A percentile compares a stretch with the other conserved stretches of the same genome.
Conservation (phyloP, 2,888 invertebrate genomes). For the Cremastinae sp. region DNA sequence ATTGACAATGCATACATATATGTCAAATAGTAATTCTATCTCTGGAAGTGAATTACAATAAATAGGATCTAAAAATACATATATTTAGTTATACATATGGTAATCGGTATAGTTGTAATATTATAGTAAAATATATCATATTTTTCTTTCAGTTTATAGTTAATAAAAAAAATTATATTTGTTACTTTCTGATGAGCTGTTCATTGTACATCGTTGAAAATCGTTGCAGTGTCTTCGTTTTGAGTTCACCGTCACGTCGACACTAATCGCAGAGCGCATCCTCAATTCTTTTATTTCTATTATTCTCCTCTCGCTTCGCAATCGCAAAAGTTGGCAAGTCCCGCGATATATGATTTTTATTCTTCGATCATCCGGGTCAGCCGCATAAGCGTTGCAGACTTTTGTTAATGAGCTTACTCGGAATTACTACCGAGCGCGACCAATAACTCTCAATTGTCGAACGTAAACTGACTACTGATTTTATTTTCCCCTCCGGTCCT, state of each 20-base stretch:
- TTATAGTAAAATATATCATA: no score
- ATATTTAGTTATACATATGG: no score
- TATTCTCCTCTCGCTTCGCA: slow-evolving; percentile 22
- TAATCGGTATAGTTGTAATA: no score
- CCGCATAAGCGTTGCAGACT: slow-evolving; percentile 25
- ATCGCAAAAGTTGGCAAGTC: slow-evolving; percentile 30
- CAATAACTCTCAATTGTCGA: neutral
- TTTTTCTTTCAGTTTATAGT: no score
- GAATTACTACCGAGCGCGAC: neutral
- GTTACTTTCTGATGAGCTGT: no score
- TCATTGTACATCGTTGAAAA: neutral
- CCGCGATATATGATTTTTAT: slow-evolving; percentile 32
- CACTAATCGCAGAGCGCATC: slow-evolving; percentile 51
- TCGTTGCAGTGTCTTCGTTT: slow-evolving; percentile 40
- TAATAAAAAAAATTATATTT: no score
- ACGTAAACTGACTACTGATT: neutral
- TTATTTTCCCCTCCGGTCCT: no score
- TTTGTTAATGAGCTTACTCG: slow-evolving; percentile 19
- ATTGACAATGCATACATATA: no score
- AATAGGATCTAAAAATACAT: no score
- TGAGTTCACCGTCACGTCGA: slow-evolving; percentile 36
- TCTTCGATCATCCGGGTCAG: slow-evolving; percentile 36
- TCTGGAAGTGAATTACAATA: no score
- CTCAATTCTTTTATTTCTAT: slow-evolving; percentile 29
- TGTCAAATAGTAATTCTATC: no score